Evolutionary conservation across 2,113 vertebrate genomes (phyloP), one percentile per base, ranked within the genome.

Genomic region (Thinocorus orbignyianus): DNA sequence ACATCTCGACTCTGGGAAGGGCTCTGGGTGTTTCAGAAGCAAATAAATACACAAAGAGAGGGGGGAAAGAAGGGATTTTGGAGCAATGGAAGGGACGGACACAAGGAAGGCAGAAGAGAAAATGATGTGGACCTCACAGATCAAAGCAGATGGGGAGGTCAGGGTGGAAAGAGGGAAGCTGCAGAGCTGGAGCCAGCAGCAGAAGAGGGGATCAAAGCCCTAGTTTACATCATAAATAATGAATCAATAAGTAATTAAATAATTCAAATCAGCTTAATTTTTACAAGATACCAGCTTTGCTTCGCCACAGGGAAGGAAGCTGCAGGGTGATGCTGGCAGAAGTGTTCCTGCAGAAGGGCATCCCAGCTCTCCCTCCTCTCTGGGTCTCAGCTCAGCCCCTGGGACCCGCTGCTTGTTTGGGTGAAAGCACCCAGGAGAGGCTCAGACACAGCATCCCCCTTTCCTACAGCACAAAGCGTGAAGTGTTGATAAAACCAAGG

Each of bases 111-210:
- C 30, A 52, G 70, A 39, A 33, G 62, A 55, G 57, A 58, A 61
- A 65, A 68, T 0, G 44, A 10, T 23, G 85, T 1, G 46, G 20
- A 4, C 20, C 1, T 24, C 2, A 4, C 8, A 25, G 68, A 20
- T 6, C 6, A 4, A 64, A 81, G 65, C 54, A 66, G 55, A 31
- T 33, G 61, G 15, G 64, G 52, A 61, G 57, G 42, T 42, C 2
- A 2, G 33, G 71, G 44, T 48, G 57, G 77, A 25, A 35, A 54
- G 64, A 58, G 28, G 31, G 49, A 39, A 55, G 51, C 26, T 8
- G 72, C 68, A 76, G 72, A 52, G 71, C 39, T 0, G 0, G 46
- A 76, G 81, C 18, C 30, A 7, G 64, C 44, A 44, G 62, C 64
- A 60, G 77, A 73, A 30, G 20, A 8, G 54, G 62, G 25, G 68